Conservation (phyloP, 2,888 invertebrate genomes). For the Lasioglossum villosulum region DNA sequence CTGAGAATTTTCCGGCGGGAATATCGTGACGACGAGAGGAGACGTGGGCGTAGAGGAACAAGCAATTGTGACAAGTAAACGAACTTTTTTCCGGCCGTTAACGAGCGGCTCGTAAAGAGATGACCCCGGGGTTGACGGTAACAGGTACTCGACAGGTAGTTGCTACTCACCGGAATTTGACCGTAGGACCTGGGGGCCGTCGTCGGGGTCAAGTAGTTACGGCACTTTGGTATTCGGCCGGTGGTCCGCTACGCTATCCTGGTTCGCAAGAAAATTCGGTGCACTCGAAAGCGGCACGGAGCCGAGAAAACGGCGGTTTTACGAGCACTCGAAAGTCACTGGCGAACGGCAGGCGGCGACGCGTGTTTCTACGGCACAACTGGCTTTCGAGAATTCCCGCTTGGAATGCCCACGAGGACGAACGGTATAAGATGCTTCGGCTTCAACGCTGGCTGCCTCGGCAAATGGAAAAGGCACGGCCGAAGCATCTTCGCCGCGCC, state of each 20-base stretch:
- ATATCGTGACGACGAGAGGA: background rate
- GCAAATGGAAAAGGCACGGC: constrained; percentile 68
- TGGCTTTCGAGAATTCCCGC: constrained; percentile 80
- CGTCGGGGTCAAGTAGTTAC: constrained; percentile 25
- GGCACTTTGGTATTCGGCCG: constrained; percentile 16
- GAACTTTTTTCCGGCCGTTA: constrained; percentile 11
- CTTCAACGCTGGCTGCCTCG: constrained; percentile 70
- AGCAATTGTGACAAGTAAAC: constrained; percentile 6
- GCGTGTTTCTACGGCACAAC: constrained; percentile 77
- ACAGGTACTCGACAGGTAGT: constrained; percentile 8
- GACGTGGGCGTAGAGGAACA: background rate
- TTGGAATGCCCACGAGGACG: constrained; percentile 80
- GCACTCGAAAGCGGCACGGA: constrained; percentile 53
- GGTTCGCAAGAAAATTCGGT: constrained; percentile 60
- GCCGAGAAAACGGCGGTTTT: constrained; percentile 64
- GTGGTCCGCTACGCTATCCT: constrained; percentile 32
- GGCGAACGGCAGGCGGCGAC: constrained; percentile 68
- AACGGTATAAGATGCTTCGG: constrained; percentile 77
- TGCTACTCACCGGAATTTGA: constrained; percentile 63
- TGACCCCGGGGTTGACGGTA: background rate
- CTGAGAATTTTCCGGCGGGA: background rate
- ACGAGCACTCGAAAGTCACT: constrained; percentile 69
- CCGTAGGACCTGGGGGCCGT: constrained; percentile 15
- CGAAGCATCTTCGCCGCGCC: constrained; percentile 75
- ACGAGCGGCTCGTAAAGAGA: background rate